Evolutionary conservation across 2,888 invertebrate species (phyloP), one percentile per base, ranked within the genome.

Genomic region (Tanypteryx hageni): DNA sequence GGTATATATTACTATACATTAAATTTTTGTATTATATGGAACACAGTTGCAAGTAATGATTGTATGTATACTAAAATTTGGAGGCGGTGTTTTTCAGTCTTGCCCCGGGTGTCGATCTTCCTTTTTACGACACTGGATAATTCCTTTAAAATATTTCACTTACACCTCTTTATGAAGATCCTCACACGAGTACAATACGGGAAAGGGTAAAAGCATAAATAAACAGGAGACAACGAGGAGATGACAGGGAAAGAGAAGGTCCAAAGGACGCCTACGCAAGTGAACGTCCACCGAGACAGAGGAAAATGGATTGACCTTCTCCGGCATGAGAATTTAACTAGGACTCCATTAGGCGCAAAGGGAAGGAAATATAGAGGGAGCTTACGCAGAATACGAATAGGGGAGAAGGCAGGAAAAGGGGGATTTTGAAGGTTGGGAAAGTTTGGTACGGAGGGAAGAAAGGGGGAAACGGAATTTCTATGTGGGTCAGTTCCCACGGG

Each of bases 301-400:
- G 68, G 68, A 68, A 68, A 68, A 68, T 68, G 68, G 22, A 68
- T n/a, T 16, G 68, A 4, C 68, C 68, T 68, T 68, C 68, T 68
- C 68, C 68, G 22, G n/a, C 68, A 68, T 68, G 68, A 68, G 68
- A 68, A 68, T 68, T 68, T 68, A 68, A 68, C 68, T 68, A 68
- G 18, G 18, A 68, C 68, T 18, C 68, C 68, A 68, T 68, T 68
- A 68, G 18, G 18, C 68, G 18, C 18, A 68, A 68, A 18, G 44
- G 44, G 44, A 44, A 44, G 44, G 44, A 44, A 44, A 44, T 44
- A 44, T 5, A 44, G 44, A 44, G 44, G 44, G 44, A 44, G 44
- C 3, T 44, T 44, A 1, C 44, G 44, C 44, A 44, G 44, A 1
- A 5, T 44, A 5, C 44, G 44, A 44, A 44, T 44, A 44, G 5